Percentiles rank a stretch among this genome's conserved stretches.
These are phyloP conservation scores for Hippopotamyrus pictus DNA, from an alignment of 2,797 vertebrate species.

Conservation along the genomic window DNA sequence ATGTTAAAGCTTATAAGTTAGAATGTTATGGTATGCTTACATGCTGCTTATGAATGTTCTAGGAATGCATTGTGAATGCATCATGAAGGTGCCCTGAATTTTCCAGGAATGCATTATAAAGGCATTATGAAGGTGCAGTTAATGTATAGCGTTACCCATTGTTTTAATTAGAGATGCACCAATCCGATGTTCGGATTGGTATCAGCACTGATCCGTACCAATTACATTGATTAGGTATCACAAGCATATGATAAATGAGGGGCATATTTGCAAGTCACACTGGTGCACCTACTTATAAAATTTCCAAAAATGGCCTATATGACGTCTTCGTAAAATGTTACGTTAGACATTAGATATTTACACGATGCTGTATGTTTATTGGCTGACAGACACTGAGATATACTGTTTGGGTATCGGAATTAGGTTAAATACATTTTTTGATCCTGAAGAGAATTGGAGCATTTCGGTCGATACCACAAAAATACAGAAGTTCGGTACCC, in stretches of 20 bases:
- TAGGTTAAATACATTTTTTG: background rate
- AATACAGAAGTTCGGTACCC: background rate
- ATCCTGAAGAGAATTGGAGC: background rate
- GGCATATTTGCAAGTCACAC: background rate
- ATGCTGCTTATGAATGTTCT: background rate
- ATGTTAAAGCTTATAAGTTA: background rate
- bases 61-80: background rate
- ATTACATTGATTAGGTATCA: background rate
- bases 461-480: background rate
- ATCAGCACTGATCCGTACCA: background rate
- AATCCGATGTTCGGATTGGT: background rate
- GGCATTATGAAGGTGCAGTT: background rate
- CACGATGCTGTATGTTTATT: background rate
- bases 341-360: background rate
- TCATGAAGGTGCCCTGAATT: background rate
- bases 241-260: background rate
- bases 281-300: background rate
- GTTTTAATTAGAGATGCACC: background rate
- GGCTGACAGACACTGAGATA: background rate
- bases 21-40: background rate
- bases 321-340: background rate
- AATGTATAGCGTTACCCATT: background rate
- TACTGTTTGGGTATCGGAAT: background rate
- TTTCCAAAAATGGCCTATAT: background rate
- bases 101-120: background rate